Conservation (phyloP, 92 coral and sea anemone genomes). For the Anthopleura xanthogrammica region DNA sequence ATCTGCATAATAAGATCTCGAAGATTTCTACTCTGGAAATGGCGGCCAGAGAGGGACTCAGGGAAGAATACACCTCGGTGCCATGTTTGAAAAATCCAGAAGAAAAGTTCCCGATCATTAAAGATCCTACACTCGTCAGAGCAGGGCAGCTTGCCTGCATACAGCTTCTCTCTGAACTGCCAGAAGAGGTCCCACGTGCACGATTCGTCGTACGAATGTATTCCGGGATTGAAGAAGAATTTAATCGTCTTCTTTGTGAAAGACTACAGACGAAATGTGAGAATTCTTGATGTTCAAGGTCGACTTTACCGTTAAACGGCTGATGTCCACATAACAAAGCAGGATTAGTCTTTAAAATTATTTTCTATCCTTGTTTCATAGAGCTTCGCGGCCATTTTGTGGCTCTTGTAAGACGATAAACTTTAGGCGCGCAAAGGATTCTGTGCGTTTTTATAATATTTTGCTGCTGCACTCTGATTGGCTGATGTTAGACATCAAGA, state of each 20-base stretch:
- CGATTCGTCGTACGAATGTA: slow-evolving; percentile 34
- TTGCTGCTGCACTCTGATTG: too few relatives aligned
- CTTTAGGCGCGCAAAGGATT: too few relatives aligned
- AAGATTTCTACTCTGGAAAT: slow-evolving; percentile 22
- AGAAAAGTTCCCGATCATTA: slow-evolving; percentile 38
- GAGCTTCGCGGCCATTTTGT: too few relatives aligned
- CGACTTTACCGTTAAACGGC: too few relatives aligned
- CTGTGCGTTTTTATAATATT: too few relatives aligned
- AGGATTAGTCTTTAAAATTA: too few relatives aligned
- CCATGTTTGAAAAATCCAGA: slow-evolving; percentile 25
- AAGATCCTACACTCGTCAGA: slow-evolving; percentile 45
- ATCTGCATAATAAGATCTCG: slow-evolving; percentile 6
- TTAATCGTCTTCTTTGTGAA: slow-evolving; percentile 46
- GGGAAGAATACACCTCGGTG: slow-evolving; percentile 9
- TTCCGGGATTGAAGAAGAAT: slow-evolving; percentile 32
- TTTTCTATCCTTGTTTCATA: too few relatives aligned
- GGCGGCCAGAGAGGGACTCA: slow-evolving; percentile 11
- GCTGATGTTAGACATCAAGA: too few relatives aligned
- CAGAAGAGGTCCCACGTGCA: slow-evolving; percentile 27
- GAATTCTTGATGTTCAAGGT: too few relatives aligned
- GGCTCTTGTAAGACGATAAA: too few relatives aligned
- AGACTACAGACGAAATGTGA: slow-evolving; percentile 4
- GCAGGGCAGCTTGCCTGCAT: slow-evolving; percentile 41
- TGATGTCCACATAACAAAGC: too few relatives aligned
- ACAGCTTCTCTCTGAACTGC: slow-evolving; percentile 23